phyloP scores from a whole-genome alignment of 2,888 invertebrate genomes.

The Cephus pygmeus region DNA sequence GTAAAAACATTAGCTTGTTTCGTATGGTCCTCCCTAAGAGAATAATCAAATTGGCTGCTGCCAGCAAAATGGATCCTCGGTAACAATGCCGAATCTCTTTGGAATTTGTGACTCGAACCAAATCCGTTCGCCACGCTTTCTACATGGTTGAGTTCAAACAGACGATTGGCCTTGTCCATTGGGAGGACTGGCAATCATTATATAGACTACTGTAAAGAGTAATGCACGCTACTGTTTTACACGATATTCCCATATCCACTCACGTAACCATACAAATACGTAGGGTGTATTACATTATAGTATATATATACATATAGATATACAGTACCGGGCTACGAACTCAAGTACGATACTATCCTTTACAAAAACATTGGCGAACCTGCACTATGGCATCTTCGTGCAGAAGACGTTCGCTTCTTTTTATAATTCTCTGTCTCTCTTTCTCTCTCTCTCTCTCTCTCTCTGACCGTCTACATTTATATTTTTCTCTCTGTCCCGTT shows the following conservation, averaged over 20 bases:
- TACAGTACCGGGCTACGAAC: too few species aligned
- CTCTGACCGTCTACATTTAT: background rate
- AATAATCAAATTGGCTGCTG: too few species aligned
- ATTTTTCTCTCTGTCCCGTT: constrained; percentile 1
- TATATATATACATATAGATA: too few species aligned
- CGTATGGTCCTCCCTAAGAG: too few species aligned
- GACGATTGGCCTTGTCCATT: constrained; percentile 31
- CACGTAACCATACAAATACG: too few species aligned
- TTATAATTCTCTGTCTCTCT: background rate
- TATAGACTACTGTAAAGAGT: too few species aligned
- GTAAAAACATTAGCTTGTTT: too few species aligned
- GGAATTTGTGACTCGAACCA: constrained; percentile 14
- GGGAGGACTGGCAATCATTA: background rate
- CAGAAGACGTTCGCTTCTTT: constrained; percentile 1
- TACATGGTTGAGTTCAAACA: constrained; percentile 28
- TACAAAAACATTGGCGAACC: constrained; percentile 33
- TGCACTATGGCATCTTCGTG: constrained; percentile 22
- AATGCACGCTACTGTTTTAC: constrained; percentile 15
- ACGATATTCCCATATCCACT: background rate
- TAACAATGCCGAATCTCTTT: too few species aligned
- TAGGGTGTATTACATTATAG: too few species aligned
- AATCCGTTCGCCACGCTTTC: constrained; percentile 35
- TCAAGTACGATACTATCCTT: constrained; percentile 28
- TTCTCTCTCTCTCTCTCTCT: background rate
- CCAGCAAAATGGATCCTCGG: too few species aligned